These are phyloP conservation scores for Lampropteryx suffumata DNA, from an alignment of 2,888 invertebrate species.

Conservation along the genomic window DNA sequence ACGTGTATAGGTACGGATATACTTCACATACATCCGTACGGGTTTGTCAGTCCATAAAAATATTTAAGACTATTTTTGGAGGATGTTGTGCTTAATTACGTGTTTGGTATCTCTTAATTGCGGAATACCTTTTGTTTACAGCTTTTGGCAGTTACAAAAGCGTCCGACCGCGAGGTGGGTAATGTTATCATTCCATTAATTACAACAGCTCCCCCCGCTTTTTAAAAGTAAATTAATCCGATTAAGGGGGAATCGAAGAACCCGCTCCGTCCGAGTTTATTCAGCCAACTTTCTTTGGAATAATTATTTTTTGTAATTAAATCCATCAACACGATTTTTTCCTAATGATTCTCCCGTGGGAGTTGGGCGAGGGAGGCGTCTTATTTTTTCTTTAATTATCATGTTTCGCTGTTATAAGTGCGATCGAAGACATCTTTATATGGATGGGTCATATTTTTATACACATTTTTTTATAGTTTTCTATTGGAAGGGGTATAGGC, in stretches of 20 bases:
- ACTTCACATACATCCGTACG: no score
- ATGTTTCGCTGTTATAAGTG: conserved; percentile 45
- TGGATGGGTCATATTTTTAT: conserved; percentile 33
- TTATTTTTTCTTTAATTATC: conserved; percentile 63
- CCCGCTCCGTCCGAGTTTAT: conserved; percentile 80
- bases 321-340: conserved; percentile 84
- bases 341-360: conserved; percentile 81
- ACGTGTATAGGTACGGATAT: no score
- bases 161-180: conserved; percentile 75
- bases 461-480: no score
- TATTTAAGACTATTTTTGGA: no score
- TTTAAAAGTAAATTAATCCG: conserved; percentile 83
- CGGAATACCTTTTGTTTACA: conserved; percentile 44
- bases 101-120: conserved; percentile 11
- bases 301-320: conserved; percentile 84
- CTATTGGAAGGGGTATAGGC: no score
- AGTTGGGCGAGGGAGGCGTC: conserved; percentile 50
- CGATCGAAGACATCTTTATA: conserved; percentile 35
- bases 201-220: conserved; percentile 78
- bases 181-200: conserved; percentile 83
- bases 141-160: conserved; percentile 53
- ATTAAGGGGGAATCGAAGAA: conserved; percentile 82
- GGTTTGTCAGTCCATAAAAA: no score
- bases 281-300: conserved; percentile 80
- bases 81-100: no score